phyloP scores from a whole-genome alignment of 2,113 vertebrate genomes.

The Todiramphus chloris region DNA sequence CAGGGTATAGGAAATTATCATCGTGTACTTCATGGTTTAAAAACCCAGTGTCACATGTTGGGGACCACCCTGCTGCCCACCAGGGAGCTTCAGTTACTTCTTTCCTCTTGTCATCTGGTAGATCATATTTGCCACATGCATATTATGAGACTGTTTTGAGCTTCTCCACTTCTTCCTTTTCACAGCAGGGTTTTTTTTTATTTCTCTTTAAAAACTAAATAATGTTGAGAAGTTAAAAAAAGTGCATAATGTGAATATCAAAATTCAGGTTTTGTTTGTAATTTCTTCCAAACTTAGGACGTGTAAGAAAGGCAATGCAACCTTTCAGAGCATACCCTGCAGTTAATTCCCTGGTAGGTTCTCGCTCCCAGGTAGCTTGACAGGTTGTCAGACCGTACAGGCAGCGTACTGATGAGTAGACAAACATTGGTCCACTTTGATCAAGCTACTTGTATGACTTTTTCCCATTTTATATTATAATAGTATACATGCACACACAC shows the following conservation, averaged over 20 bases:
- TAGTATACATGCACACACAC: neutral
- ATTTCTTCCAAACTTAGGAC: neutral
- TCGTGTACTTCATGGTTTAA: neutral
- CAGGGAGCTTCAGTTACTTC: neutral
- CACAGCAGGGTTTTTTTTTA: neutral
- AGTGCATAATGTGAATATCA: neutral
- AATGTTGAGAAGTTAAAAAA: neutral
- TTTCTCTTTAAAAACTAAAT: neutral
- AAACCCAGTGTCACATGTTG: neutral
- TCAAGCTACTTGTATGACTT: slow-evolving; percentile 37
- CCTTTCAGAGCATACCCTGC: neutral
- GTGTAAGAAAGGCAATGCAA: neutral
- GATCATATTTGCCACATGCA: neutral
- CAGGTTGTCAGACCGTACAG: slow-evolving; percentile 14
- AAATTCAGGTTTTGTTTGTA: neutral
- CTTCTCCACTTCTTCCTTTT: neutral
- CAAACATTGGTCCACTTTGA: slow-evolving; percentile 33
- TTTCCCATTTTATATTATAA: slow-evolving; percentile 31
- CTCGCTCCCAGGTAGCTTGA: neutral
- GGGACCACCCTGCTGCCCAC: neutral
- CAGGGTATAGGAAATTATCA: neutral
- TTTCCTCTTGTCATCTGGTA: neutral
- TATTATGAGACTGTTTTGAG: neutral
- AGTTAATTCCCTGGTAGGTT: neutral
- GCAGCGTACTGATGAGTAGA: neutral